Conservation (phyloP, 2,797 vertebrate genomes). For the Pachyuromys duprasi region DNA sequence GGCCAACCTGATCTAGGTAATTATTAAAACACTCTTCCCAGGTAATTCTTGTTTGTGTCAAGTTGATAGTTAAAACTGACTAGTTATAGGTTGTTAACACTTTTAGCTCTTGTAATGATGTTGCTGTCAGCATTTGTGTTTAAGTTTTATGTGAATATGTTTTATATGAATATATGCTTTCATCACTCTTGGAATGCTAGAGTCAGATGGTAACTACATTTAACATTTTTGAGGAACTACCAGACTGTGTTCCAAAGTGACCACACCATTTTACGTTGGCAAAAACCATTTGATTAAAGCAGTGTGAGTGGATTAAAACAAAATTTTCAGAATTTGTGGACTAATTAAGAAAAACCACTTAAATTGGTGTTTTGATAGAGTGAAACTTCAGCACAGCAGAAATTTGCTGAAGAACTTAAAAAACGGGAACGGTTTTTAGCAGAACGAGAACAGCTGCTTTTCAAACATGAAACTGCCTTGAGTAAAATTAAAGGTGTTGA, state of each 20-base stretch:
- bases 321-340: slow-evolving; percentile 20
- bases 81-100: background rate
- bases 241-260: background rate
- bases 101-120: background rate
- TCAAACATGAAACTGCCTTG: slow-evolving; percentile 89
- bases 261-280: background rate
- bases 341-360: slow-evolving; percentile 37
- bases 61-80: background rate
- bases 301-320: background rate
- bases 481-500: slow-evolving; percentile 89
- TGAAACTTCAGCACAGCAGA: slow-evolving; percentile 90
- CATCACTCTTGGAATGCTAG: background rate
- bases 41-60: background rate
- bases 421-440: slow-evolving; percentile 85
- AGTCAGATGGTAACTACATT: background rate
- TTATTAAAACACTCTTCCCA: background rate
- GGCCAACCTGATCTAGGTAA: background rate
- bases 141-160: background rate
- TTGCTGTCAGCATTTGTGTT: background rate
- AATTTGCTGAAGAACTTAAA: slow-evolving; percentile 89
- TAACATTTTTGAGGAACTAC: background rate
- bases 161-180: background rate
- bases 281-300: slow-evolving; percentile 17
- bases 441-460: slow-evolving; percentile 89
- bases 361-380: slow-evolving; percentile 83